A percentile compares a stretch with the other conserved stretches of the same genome.
Evolutionary conservation across 2,888 invertebrate species (phyloP).

Genomic region (Rhagonycha lutea): DNA sequence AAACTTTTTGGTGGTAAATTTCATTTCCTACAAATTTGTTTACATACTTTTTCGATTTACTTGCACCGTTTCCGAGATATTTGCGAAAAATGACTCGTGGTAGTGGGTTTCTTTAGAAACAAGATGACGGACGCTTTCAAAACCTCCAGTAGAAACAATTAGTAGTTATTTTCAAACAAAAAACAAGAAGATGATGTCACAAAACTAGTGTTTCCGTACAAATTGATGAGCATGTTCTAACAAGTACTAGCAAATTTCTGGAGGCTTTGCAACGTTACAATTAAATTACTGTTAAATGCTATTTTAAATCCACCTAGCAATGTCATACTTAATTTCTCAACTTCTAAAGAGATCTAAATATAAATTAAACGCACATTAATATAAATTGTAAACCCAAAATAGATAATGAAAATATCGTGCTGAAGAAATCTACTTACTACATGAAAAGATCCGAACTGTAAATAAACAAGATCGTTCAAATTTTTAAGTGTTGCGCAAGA

Average conservation of each 20-base stretch:
- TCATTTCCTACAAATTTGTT: no score
- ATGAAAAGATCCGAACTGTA: not conserved
- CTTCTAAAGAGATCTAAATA: slow-evolving; percentile 35
- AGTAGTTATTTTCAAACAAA: not conserved
- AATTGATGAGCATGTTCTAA: not conserved
- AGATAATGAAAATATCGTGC: not conserved
- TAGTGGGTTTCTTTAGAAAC: no score
- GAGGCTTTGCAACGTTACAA: not conserved
- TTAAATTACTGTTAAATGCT: slow-evolving; percentile 11
- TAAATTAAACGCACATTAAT: slow-evolving; percentile 7
- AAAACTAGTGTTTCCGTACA: not conserved
- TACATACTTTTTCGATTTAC: no score
- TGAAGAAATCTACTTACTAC: not conserved
- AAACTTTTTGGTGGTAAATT: no score
- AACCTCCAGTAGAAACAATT: no score
- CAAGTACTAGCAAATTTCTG: not conserved
- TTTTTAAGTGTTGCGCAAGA: not conserved
- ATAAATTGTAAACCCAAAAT: not conserved
- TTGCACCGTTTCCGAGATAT: not conserved
- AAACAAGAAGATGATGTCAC: not conserved
- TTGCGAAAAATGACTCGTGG: no score
- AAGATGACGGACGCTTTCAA: no score
- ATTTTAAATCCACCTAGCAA: slow-evolving; percentile 6
- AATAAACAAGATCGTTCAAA: not conserved
- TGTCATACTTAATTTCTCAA: slow-evolving; percentile 16